These are phyloP conservation scores for Actias luna DNA, from an alignment of 2,888 invertebrate genomes.

Conservation along the genomic window DNA sequence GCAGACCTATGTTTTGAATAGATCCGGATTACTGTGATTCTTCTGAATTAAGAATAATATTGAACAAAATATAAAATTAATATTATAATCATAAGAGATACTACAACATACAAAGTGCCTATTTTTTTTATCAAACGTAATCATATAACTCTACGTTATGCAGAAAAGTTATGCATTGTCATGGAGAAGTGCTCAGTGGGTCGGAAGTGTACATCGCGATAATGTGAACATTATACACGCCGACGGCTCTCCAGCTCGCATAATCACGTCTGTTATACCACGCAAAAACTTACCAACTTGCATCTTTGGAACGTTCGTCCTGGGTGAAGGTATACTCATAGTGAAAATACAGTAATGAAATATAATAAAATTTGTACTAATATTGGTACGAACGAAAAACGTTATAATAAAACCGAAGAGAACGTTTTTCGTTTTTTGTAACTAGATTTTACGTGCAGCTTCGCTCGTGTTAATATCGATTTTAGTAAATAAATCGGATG, in stretches of 20 bases:
- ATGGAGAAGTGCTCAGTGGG: conserved; percentile 50
- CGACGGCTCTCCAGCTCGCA: conserved; percentile 68
- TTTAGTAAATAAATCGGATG: no score
- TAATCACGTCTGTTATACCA: conserved; percentile 63
- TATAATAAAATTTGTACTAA: no score
- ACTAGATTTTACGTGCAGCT: no score
- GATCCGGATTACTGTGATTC: no score
- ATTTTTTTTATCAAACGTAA: neutral
- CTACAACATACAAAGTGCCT: neutral
- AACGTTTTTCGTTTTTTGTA: no score
- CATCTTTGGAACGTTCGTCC: conserved; percentile 60
- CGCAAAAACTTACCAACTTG: conserved; percentile 75
- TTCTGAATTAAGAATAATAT: neutral
- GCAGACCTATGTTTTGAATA: no score
- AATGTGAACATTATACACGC: conserved; percentile 76
- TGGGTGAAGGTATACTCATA: conserved; percentile 36
- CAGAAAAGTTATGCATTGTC: conserved; percentile 15
- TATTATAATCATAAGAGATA: neutral
- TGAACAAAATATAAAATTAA: neutral
- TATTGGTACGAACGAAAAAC: neutral
- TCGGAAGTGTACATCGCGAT: conserved; percentile 69
- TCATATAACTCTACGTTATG: conserved; percentile 26
- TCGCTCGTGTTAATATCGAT: no score
- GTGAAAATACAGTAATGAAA: neutral
- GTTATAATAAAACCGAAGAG: no score